Evolutionary conservation across 2,888 invertebrate species (phyloP), one percentile per base, ranked within the genome.

Genomic region (Myathropa florea): DNA sequence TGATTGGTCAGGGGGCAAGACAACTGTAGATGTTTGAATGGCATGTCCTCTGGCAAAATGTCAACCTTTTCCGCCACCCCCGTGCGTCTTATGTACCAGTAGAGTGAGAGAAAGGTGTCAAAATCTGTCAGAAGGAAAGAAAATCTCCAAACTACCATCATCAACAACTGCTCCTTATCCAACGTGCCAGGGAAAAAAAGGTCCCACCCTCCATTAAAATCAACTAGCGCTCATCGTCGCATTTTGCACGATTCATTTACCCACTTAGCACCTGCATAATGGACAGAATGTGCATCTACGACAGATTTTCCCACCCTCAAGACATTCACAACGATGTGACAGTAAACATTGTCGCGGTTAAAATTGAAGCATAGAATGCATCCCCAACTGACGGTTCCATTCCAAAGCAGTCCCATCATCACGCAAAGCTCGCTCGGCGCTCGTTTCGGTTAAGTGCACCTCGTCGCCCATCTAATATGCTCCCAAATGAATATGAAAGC

Each of bases 371-470:
- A 18, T 18, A 46, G 46, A 46, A 46, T 18, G 46, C 18, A n/a
- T n/a, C 18, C n/a, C 1, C 36, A 14, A n/a, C n/a, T n/a, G n/a
- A 14, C 39, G 6, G 18, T 18, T 46, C n/a, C n/a, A n/a, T n/a
- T n/a, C n/a, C 18, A 18, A 46, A 46, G 18, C 46, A 46, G 18
- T 18, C 18, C 4, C 46, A 18, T 46, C 46, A 46, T 46, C 18
- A 18, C 46, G 9, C 33, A 33, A 33, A 33, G 33, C 33, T 1
- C 33, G 18, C 18, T 46, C 7, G 18, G 7, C 46, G 7, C 46
- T 18, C 46, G 46, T 18, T 46, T 46, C 46, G 46, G 18, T 18
- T 70, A 81, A 77, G 59, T 75, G 75, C 61, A 81, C 28, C 55
- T 30, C 28, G 14, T 39, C n/a, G 53, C 14, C 33, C 26, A 33